Evolutionary conservation across 53 echinoderm and acorn worm genomes (phyloP).

Genomic region (Temnopleurus reevesii): DNA sequence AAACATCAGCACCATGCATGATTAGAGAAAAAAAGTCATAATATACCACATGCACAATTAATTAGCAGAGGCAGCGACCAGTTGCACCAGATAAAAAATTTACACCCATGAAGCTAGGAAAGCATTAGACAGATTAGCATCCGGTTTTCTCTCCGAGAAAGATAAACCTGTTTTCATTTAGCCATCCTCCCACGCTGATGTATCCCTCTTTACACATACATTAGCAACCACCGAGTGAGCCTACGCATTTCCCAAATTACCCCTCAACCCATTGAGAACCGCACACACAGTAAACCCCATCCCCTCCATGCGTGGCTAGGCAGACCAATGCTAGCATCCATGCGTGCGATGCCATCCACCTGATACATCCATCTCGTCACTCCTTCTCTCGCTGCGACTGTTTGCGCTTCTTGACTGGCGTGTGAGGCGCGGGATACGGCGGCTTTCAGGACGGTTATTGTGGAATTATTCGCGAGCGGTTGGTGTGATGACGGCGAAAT

Average conservation of each 20-base stretch:
- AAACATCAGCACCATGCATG: neutral
- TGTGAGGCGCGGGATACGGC: neutral
- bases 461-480: conserved; percentile 53
- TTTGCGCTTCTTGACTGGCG: conserved; percentile 30
- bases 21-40: neutral
- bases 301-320: neutral
- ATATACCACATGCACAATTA: neutral
- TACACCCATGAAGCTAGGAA: conserved; percentile 14
- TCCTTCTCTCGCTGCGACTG: neutral
- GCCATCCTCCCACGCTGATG: neutral
- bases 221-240: conserved; percentile 8
- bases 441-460: conserved; percentile 14
- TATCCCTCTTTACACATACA: conserved; percentile 16
- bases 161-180: conserved; percentile 32
- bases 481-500: conserved; percentile 38
- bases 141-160: neutral
- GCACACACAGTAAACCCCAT: neutral
- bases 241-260: neutral
- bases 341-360: neutral
- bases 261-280: neutral
- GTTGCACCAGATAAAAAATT: neutral
- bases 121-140: neutral
- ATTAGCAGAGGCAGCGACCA: neutral
- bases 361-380: neutral
- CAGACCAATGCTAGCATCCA: neutral